phyloP scores from a whole-genome alignment of 2,113 vertebrate species.

The Porphyrio hochstetteri region DNA sequence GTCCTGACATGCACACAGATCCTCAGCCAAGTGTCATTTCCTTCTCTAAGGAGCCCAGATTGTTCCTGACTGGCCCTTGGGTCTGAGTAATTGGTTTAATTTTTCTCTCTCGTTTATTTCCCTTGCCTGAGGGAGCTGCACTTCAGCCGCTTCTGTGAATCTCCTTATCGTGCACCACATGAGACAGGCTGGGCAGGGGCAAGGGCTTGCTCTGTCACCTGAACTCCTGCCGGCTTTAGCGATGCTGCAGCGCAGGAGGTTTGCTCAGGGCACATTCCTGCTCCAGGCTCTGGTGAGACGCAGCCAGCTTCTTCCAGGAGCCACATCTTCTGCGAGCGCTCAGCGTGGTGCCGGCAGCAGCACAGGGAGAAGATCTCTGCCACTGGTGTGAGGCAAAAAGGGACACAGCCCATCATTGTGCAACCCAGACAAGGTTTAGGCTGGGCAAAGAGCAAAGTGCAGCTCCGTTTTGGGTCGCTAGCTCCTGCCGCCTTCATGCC shows the following conservation, averaged over 20 bases:
- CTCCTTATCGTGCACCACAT: fast-evolving
- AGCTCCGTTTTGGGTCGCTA: not conserved
- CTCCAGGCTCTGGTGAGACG: not conserved
- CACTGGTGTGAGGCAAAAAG: not conserved
- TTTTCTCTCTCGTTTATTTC: constrained; percentile 36
- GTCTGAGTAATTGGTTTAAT: not conserved
- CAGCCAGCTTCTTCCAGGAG: not conserved
- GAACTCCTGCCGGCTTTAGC: not conserved
- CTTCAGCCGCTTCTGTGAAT: not conserved
- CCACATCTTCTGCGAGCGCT: fast-evolving
- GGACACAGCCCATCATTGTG: not conserved
- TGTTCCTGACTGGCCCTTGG: constrained; percentile 1
- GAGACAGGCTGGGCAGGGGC: fast-evolving
- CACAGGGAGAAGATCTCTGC: fast-evolving
- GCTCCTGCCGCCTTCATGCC: not conserved
- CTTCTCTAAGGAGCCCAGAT: not conserved
- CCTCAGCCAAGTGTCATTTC: constrained; percentile 32
- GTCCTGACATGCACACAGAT: not conserved
- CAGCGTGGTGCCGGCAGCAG: fast-evolving
- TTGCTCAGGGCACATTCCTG: fast-evolving
- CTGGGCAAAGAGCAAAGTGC: not conserved
- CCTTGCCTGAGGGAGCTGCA: not conserved
- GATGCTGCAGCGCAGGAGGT: not conserved
- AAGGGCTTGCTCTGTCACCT: not conserved
- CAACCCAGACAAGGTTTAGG: not conserved